Conservation (phyloP, 1,140 invertebrate species). For the Bombyx mori region DNA sequence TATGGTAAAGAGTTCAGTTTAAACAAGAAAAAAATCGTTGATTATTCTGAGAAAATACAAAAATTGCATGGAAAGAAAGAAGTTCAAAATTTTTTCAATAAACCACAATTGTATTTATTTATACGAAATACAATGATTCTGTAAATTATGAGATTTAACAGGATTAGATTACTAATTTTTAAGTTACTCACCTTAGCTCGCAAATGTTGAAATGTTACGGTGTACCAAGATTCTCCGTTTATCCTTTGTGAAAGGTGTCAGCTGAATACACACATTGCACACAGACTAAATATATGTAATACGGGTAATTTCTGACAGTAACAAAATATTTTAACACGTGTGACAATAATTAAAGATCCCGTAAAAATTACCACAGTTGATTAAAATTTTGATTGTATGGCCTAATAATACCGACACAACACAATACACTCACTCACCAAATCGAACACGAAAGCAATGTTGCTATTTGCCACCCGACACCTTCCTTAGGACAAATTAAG, state of each 20-base stretch:
- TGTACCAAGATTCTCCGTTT: constrained; percentile 17
- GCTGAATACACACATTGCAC: constrained; percentile 23
- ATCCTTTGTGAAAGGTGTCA: constrained; percentile 47
- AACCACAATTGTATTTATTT: too few relatives aligned
- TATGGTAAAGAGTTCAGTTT: too few relatives aligned
- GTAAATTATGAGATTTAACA: too few relatives aligned
- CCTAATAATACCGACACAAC: constrained; percentile 30
- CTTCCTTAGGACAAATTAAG: too few relatives aligned
- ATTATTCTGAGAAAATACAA: too few relatives aligned
- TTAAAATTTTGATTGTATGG: constrained; percentile 6
- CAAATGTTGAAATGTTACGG: too few relatives aligned
- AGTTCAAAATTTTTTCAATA: too few relatives aligned
- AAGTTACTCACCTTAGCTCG: too few relatives aligned
- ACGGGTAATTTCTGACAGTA: not conserved
- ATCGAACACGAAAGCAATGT: constrained; percentile 31
- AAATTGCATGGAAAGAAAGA: too few relatives aligned
- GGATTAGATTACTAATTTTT: too few relatives aligned
- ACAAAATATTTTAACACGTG: constrained; percentile 9
- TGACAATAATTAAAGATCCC: constrained; percentile 11
- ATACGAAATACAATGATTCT: too few relatives aligned
- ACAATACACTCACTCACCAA: constrained; percentile 40
- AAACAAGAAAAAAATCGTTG: too few relatives aligned
- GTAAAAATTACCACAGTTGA: constrained; percentile 25
- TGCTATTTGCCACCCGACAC: constrained; percentile 8
- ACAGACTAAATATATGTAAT: not conserved